Percentiles rank a stretch among this genome's conserved stretches.
Evolutionary conservation across 2,797 vertebrate genomes (phyloP).

Genomic region (Acanthurus leucopareius): DNA sequence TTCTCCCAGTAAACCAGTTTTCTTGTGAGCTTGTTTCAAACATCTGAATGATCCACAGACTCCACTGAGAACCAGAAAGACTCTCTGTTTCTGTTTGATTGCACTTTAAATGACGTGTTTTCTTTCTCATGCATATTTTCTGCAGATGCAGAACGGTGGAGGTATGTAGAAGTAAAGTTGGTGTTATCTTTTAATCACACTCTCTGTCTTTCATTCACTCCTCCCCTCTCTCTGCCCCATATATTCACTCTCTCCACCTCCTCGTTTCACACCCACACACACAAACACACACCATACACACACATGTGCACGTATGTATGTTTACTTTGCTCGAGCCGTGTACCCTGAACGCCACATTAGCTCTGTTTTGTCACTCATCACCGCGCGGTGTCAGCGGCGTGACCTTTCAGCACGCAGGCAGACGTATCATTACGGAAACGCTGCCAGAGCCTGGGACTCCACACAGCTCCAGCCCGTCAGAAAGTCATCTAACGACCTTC

Average conservation of each 20-base stretch:
- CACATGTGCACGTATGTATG: conserved; percentile 13
- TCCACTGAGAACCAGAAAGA: not conserved
- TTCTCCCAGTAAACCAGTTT: not conserved
- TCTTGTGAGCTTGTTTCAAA: not conserved
- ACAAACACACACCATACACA: too few species aligned
- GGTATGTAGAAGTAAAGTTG: conserved; percentile 6
- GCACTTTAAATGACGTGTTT: not conserved
- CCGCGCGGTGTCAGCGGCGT: conserved; percentile 44
- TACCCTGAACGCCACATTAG: conserved; percentile 71
- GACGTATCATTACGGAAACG: conserved; percentile 53
- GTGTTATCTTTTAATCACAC: conserved; percentile 69
- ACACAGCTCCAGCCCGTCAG: conserved; percentile 45
- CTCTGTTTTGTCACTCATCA: conserved; percentile 70
- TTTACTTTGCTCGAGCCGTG: conserved; percentile 56
- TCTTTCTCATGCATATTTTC: not conserved
- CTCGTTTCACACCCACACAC: conserved; percentile 23
- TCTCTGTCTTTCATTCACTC: conserved; percentile 31
- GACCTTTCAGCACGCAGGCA: conserved; percentile 62
- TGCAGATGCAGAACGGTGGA: not conserved
- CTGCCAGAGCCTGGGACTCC: conserved; percentile 30
- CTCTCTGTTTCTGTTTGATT: not conserved
- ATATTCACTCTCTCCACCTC: conserved; percentile 4
- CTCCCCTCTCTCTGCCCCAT: not conserved
- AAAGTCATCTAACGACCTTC: conserved; percentile 34
- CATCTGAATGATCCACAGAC: not conserved